Evolutionary conservation across 2,113 vertebrate species (phyloP), one percentile per base, ranked within the genome.

Genomic region (Isichthys henryi): DNA sequence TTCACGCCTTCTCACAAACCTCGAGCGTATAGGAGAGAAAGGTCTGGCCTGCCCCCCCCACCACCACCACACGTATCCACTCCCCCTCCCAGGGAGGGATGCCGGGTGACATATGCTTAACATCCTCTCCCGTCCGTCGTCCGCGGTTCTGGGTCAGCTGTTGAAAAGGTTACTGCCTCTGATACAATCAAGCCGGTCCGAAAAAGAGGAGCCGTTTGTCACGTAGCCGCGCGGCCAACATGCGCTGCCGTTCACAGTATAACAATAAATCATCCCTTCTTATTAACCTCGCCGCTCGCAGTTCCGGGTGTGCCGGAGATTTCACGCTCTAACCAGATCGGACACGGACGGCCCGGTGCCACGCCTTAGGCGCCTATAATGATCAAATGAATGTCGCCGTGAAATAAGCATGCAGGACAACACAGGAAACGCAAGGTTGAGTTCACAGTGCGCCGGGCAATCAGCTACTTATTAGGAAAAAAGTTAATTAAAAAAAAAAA

Each of bases 131-230:
- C 92, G 95, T 94, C 94, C 92, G 93, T 94, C 91, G 91, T 93
- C 95, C 93, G 93, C 92, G 92, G 97, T 98, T 97, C 96, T 94
- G 97, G 97, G 97, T 98, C 97, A 98, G 93, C 95, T 96, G 96
- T 95, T 98, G 96, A 97, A 97, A 97, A 97, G 97, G 97, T 97
- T 97, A 97, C 96, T 96, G 96, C 96, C 97, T 95, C 96, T 91
- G 92, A 96, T 96, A 96, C 97, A 98, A 97, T 96, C 97, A 97
- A 97, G 95, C 95, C 95, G 96, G 97, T 95, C 96, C 93, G 95
- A 96, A 3, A 96, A 96, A 95, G 96, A 95, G 96, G 96, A 93
- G 95, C 96, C 95, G 96, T 97, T 97, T 97, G 96, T 97, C 96
- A 96, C 94, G 95, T 93, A 92, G 92, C 74, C 85, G 93, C 94